Base-by-base conservation (phyloP, 2,113 vertebrate species). In the Mobula birostris region DNA sequence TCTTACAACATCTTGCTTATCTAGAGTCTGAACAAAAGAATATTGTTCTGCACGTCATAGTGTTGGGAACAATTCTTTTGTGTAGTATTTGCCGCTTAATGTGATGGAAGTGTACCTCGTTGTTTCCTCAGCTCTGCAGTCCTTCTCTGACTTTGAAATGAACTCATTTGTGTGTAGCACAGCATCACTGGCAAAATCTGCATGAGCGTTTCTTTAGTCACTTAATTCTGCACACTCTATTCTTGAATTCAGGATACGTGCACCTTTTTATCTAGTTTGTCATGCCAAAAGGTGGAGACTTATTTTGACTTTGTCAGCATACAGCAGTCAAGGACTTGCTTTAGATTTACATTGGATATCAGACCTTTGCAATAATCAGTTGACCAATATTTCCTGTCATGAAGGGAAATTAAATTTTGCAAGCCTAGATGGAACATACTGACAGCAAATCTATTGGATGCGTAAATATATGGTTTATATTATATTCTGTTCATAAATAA, bases 301-400 rank as follows among this genome's bases (percentile, higher is more conserved):
- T 94, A 94, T 61, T 79, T 94, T 94, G 68, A 94, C 77, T 95
- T 94, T 95, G 27, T 94, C 94, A 95, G 76, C 94, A 94, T 87
- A 93, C 94, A 95, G 95, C 94, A 93, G 91, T 93, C 91, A 93
- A 76, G 91, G 70, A 56, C 91, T 56, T 94, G 94, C 82, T 91
- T 96, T 96, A 95, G 94, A 96, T 96, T 96, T 96, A 95, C 95
- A 94, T 95, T 94, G 95, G 95, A 96, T 95, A 90, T 94, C 95
- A 93, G 95, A 95, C 94, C 87, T 94, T 94, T 96, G 94, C 95
- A 96, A 95, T 97, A 96, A 97, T 96, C 96, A 96, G 94, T 95
- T 95, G 95, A 94, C 78, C 80, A 40, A 74, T 83, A 94, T 94
- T 94, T 87, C 82, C 79, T 85, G 94, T 94, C 78, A 94, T 94